Percentiles rank a stretch among this genome's conserved stretches.
Conservation (phyloP, 2,113 vertebrate genomes). For the Podiceps cristatus region DNA sequence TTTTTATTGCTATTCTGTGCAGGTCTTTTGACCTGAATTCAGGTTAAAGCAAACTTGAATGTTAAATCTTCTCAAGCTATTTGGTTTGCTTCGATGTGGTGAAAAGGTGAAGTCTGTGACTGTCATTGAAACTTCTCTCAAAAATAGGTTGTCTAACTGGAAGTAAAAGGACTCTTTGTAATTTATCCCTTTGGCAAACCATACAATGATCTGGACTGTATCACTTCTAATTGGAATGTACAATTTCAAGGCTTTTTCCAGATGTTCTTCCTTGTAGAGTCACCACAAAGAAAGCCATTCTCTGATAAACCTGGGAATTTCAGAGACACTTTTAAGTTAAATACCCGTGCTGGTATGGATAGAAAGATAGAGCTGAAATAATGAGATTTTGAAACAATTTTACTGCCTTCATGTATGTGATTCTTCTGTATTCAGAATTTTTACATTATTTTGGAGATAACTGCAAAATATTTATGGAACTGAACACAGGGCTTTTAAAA, state of each 20-base stretch:
- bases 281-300: background rate
- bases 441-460: background rate
- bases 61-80: background rate
- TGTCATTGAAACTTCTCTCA: background rate
- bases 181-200: background rate
- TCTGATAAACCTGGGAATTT: background rate
- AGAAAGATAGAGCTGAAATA: background rate
- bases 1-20: background rate
- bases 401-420: background rate
- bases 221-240: background rate
- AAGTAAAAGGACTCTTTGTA: background rate
- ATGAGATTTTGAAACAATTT: background rate
- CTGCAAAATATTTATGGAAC: constrained; percentile 3
- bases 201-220: background rate
- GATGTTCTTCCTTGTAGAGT: background rate
- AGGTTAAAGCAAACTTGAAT: background rate
- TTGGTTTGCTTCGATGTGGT: background rate
- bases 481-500: background rate
- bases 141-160: background rate
- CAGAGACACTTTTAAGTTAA: background rate
- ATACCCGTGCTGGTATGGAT: background rate
- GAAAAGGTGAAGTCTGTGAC: background rate
- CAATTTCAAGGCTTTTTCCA: background rate
- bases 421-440: background rate
- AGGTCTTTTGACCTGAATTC: background rate